These are phyloP conservation scores for Empidonax alnorum DNA, from an alignment of 2,113 vertebrate genomes.

Conservation along the genomic window DNA sequence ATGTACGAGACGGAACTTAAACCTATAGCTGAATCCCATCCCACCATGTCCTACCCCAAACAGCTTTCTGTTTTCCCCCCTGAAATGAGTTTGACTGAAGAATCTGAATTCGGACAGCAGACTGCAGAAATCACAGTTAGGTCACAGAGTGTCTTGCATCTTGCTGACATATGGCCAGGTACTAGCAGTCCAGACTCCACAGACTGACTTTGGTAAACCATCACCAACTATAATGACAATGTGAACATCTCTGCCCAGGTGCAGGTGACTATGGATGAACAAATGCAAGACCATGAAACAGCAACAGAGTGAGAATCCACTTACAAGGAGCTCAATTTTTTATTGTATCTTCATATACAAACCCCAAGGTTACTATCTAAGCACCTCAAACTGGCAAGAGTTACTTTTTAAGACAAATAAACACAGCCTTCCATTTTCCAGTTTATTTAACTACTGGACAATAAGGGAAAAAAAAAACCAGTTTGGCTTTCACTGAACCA, in stretches of 20 bases:
- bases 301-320: background rate
- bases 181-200: background rate
- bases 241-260: background rate
- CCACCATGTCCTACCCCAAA: background rate
- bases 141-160: background rate
- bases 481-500: background rate
- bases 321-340: background rate
- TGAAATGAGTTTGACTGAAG: background rate
- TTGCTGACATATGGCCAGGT: rapidly evolving
- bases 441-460: background rate
- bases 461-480: background rate
- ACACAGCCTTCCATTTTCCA: background rate
- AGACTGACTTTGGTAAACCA: background rate
- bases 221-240: background rate
- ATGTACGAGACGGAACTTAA: background rate
- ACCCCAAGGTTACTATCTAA: background rate
- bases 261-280: background rate
- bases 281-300: background rate
- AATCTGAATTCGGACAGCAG: background rate
- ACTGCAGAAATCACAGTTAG: background rate
- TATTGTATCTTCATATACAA: background rate
- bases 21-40: background rate
- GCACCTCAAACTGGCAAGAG: background rate
- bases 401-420: background rate
- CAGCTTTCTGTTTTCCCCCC: background rate